phyloP scores from a whole-genome alignment of 2,888 invertebrate species.

The Hymenopus coronatus region DNA sequence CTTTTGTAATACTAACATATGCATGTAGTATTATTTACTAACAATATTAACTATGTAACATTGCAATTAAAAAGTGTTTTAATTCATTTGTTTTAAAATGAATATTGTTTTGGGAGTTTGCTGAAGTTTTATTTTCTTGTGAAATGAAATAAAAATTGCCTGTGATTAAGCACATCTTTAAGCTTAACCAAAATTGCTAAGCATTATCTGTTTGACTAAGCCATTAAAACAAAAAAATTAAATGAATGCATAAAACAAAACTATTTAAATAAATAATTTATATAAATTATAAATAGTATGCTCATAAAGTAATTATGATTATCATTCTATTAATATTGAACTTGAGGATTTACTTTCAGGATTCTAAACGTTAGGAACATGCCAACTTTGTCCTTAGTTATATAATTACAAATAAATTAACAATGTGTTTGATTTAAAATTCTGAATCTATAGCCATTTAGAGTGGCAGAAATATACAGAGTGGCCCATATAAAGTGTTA shows the following conservation, averaged over 20 bases:
- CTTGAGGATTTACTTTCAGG: too few relatives aligned
- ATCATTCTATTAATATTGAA: too few relatives aligned
- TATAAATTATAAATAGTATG: too few relatives aligned
- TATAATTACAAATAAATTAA: too few relatives aligned
- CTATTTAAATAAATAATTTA: too few relatives aligned
- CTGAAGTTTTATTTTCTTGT: neutral
- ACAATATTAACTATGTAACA: neutral
- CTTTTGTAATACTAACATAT: neutral
- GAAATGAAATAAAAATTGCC: neutral
- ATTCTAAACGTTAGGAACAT: too few relatives aligned
- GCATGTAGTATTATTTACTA: neutral
- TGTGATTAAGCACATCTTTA: conserved; percentile 15
- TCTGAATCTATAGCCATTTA: too few relatives aligned
- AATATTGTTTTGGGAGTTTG: neutral
- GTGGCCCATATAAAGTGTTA: too few relatives aligned
- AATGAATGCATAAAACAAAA: neutral
- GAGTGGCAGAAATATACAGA: too few relatives aligned
- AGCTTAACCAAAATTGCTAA: neutral
- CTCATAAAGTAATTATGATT: too few relatives aligned
- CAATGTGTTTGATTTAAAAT: too few relatives aligned
- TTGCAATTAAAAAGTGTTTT: neutral
- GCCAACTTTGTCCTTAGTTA: too few relatives aligned
- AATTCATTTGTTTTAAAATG: neutral
- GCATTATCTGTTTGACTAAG: neutral
- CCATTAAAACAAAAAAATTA: neutral